Evolutionary conservation across 2,888 invertebrate species (phyloP).

Genomic region (Geophilus truncorum): DNA sequence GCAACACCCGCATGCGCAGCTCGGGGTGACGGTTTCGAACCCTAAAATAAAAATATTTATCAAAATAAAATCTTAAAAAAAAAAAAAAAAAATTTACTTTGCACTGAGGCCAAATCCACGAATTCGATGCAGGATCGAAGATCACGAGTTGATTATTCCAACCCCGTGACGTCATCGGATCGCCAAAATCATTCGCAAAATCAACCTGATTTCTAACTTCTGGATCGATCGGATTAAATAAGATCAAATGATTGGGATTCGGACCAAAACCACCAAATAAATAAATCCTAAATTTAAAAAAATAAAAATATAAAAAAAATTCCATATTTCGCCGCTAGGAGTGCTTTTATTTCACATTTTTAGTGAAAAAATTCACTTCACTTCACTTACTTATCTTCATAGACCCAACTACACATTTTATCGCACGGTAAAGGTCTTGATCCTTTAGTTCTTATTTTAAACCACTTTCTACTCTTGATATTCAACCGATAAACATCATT

Average conservation of each 20-base stretch:
- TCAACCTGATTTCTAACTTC: background rate
- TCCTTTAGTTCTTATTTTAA: background rate
- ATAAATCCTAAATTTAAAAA: slow-evolving; percentile 44
- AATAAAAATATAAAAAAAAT: no score
- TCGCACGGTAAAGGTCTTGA: background rate
- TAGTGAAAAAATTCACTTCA: no score
- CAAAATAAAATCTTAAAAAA: no score
- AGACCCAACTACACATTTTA: background rate
- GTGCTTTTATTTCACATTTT: background rate
- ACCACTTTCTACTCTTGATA: background rate
- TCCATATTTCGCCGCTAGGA: no score
- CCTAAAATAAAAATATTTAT: slow-evolving; percentile 43
- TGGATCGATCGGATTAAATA: slow-evolving; percentile 31
- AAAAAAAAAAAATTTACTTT: slow-evolving; percentile 34
- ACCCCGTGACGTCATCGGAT: slow-evolving; percentile 40
- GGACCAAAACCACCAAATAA: slow-evolving; percentile 46
- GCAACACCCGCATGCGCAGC: slow-evolving; percentile 51
- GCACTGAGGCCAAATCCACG: slow-evolving; percentile 43
- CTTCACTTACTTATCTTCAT: background rate
- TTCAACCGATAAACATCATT: background rate
- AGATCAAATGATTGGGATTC: slow-evolving; percentile 34
- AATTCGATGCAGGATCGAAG: slow-evolving; percentile 42
- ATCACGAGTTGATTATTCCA: slow-evolving; percentile 47
- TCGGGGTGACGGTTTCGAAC: slow-evolving; percentile 47
- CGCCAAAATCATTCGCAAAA: slow-evolving; percentile 13